Percentiles rank a stretch among this genome's conserved stretches.
Evolutionary conservation across 2,888 invertebrate species (phyloP).

Genomic region (Apotomis betuletana): DNA sequence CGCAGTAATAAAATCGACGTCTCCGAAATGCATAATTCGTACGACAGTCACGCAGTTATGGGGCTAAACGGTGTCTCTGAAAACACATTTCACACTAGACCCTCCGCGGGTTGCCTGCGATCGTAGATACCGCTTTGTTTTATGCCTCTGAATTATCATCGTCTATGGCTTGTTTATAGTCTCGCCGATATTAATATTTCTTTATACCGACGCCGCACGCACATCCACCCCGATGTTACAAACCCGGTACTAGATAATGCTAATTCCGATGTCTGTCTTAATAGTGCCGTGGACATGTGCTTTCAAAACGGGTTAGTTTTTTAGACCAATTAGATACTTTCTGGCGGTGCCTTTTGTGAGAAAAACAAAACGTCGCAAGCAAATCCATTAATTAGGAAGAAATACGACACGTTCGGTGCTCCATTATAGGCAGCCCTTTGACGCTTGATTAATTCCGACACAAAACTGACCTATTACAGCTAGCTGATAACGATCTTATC

Average conservation of each 20-base stretch:
- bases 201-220: slow-evolving; percentile 74
- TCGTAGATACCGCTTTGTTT: slow-evolving; percentile 80
- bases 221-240: slow-evolving; percentile 50
- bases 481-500: slow-evolving; percentile 78
- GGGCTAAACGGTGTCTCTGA: slow-evolving; percentile 82
- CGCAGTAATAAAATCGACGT: slow-evolving; percentile 82
- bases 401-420: slow-evolving; percentile 77
- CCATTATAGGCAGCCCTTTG: slow-evolving; percentile 78
- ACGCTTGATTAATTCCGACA: slow-evolving; percentile 82
- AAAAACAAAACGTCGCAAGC: slow-evolving; percentile 69
- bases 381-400: slow-evolving; percentile 81
- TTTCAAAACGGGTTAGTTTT: slow-evolving; percentile 33
- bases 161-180: slow-evolving; percentile 77
- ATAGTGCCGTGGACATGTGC: slow-evolving; percentile 37
- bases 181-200: slow-evolving; percentile 76
- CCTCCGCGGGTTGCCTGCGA: slow-evolving; percentile 72
- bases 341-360: slow-evolving; percentile 74
- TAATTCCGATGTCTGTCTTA: slow-evolving; percentile 36
- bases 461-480: slow-evolving; percentile 80
- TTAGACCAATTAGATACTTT: slow-evolving; percentile 52
- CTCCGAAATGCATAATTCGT: slow-evolving; percentile 82
- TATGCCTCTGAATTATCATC: slow-evolving; percentile 79
- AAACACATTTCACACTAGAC: slow-evolving; percentile 83
- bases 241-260: slow-evolving; percentile 33
- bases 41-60: slow-evolving; percentile 80